Evolutionary conservation across 2,888 invertebrate genomes (phyloP), one percentile per base, ranked within the genome.

Genomic region (Catocala nupta): DNA sequence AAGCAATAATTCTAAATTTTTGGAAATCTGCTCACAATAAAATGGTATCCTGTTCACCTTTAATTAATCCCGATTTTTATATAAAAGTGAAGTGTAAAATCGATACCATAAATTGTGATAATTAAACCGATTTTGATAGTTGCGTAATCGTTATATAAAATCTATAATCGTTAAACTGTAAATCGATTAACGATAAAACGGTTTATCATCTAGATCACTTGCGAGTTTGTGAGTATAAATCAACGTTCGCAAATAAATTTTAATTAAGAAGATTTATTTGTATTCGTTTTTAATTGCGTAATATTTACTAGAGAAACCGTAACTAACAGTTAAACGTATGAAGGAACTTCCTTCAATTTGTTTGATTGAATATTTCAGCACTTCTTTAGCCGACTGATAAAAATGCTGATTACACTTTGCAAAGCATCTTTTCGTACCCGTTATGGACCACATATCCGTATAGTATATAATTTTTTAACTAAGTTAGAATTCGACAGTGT

Each of bases 181-280:
- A n/a, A 50, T 55, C 60, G 49, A 60, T 60, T 44, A 60, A 43
- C 44, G 36, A 49, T 60, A 13, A 36, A 60, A 48, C 12, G 49
- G 25, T 60, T 50, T 44, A 60, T 44, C 55, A 50, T 60, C 43
- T 54, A 25, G 42, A 49, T 54, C 49, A 54, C 16, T 59, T 49
- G 25, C 49, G 36, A 25, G 9, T 50, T 34, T 43, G 39, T n/a
- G 25, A 16, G 12, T 52, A 25, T 60, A 48, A 60, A 54, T 54
- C 54, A 49, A 60, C 34, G 42, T 55, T 50, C 36, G 34, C 44
- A 36, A 55, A 60, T 50, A 34, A 1, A 13, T 55, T 9, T 54
- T 60, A 55, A 60, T 60, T 50, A 60, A 34, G 39, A n/a, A 44
- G 34, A 52, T 43, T 34, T 13, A 52, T 43, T 57, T 11, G 57